These are phyloP conservation scores for Talpa occidentalis DNA, from an alignment of 2,113 vertebrate genomes.

Conservation along the genomic window DNA sequence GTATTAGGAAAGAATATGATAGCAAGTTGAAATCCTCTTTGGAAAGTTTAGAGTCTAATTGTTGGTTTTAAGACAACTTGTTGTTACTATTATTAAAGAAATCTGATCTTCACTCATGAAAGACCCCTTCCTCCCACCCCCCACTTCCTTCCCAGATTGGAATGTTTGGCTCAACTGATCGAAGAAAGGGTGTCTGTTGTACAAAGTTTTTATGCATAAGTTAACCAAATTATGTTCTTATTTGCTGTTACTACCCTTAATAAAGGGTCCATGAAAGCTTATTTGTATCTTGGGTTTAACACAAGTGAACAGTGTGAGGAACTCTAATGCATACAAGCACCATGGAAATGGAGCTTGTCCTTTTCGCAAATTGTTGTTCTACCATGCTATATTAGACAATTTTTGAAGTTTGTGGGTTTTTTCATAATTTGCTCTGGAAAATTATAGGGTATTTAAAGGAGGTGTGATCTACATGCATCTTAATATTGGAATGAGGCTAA, in stretches of 20 bases:
- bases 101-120: not conserved
- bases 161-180: not conserved
- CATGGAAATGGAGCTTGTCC: not conserved
- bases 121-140: rapidly evolving
- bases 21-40: not conserved
- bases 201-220: not conserved
- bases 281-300: not conserved
- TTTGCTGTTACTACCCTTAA: not conserved
- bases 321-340: not conserved
- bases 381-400: not conserved
- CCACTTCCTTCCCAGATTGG: not conserved
- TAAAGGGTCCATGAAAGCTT: not conserved
- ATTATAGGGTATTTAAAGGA: not conserved
- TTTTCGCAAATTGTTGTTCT: not conserved
- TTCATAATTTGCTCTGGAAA: not conserved
- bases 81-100: not conserved
- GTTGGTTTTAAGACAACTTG: not conserved
- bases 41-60: not conserved
- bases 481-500: not conserved
- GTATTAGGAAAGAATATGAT: not conserved
- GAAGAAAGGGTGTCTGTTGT: not conserved
- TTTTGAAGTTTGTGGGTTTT: not conserved
- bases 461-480: not conserved
- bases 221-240: not conserved
- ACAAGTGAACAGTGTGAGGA: not conserved